Percentiles rank a stretch among this genome's conserved stretches.
Conservation (phyloP, 2,888 invertebrate species). For the Drosophila ezoana region DNA sequence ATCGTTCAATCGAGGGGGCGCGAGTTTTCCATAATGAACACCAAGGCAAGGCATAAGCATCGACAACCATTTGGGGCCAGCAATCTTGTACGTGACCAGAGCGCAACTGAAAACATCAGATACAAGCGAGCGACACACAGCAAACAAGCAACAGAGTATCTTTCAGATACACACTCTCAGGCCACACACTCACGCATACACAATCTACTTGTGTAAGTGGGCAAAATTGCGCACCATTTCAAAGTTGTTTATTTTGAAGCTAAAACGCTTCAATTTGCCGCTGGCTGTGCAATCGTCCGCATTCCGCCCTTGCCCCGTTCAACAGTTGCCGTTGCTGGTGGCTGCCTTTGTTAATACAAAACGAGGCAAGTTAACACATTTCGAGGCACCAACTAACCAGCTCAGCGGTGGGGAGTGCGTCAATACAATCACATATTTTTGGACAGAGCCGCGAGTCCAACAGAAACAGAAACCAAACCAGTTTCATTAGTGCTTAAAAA, state of each 20-base stretch:
- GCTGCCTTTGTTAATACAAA: conserved; percentile 70
- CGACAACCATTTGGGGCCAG: conserved; percentile 64
- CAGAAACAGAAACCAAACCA: conserved; percentile 56
- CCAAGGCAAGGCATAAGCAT: conserved; percentile 51
- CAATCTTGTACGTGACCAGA: conserved; percentile 77
- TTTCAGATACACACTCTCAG: conserved; percentile 36
- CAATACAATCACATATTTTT: conserved; percentile 33
- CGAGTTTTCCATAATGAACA: conserved; percentile 46
- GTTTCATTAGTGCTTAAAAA: conserved; percentile 62
- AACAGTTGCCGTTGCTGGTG: conserved; percentile 25
- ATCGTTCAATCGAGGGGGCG: conserved; percentile 40
- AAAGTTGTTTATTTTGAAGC: conserved; percentile 72
- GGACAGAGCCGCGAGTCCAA: conserved; percentile 19
- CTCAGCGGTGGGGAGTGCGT: conserved; percentile 35
- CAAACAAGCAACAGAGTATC: conserved; percentile 41
- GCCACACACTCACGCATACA: conserved; percentile 11
- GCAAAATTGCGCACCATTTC: conserved; percentile 79
- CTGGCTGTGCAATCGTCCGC: conserved; percentile 25
- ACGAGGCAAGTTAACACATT: conserved; percentile 75
- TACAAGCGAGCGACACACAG: conserved; percentile 31
- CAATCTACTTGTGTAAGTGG: conserved; percentile 27
- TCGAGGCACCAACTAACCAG: conserved; percentile 53
- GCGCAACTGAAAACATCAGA: conserved; percentile 53
- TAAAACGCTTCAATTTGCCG: conserved; percentile 50
- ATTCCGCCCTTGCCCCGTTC: conserved; percentile 2